Evolutionary conservation across 1,140 invertebrate species (phyloP).

Genomic region (Platyscapa corneri): DNA sequence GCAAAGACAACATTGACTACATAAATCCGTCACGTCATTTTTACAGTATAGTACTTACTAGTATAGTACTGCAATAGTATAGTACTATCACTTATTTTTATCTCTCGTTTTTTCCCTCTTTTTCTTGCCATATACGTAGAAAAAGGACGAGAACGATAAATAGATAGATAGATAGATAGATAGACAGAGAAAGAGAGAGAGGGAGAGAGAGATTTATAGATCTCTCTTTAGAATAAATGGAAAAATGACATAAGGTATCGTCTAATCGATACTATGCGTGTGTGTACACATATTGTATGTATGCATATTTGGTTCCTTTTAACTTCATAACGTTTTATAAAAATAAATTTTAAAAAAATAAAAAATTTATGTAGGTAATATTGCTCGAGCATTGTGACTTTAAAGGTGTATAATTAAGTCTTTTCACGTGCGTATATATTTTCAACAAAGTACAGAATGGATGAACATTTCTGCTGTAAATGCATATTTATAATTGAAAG

Average conservation of each 20-base stretch:
- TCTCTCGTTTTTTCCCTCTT: neutral
- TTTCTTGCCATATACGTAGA: neutral
- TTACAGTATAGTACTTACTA: neutral
- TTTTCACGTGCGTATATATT: neutral
- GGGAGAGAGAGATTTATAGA: neutral
- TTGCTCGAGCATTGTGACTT: neutral
- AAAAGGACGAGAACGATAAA: neutral
- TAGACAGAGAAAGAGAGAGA: neutral
- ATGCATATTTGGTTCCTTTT: neutral
- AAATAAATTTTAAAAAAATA: too few relatives aligned
- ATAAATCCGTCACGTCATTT: neutral
- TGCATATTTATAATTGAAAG: too few relatives aligned
- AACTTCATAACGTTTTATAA: neutral
- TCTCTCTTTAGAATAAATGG: neutral
- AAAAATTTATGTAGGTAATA: neutral
- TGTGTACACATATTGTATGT: neutral
- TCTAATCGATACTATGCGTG: too few relatives aligned
- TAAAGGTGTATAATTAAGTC: neutral
- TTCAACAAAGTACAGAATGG: neutral
- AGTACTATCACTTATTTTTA: neutral
- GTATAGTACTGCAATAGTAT: neutral
- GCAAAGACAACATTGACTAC: neutral
- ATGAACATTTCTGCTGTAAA: too few relatives aligned
- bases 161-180: neutral
- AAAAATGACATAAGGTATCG: neutral